phyloP scores from a whole-genome alignment of 2,888 invertebrate species.

The Gibbula magus region DNA sequence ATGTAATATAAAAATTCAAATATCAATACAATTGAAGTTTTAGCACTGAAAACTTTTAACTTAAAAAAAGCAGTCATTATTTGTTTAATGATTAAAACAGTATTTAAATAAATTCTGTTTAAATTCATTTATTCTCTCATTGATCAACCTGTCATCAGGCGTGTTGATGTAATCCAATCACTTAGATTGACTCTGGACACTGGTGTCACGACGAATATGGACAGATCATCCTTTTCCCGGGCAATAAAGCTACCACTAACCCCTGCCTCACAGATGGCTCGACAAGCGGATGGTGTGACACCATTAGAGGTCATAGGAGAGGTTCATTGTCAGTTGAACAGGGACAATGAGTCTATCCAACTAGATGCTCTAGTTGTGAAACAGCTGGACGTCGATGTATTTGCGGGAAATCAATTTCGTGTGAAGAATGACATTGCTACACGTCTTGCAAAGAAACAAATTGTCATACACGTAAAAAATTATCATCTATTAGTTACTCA shows the following conservation, averaged over 20 bases:
- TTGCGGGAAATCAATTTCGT: background rate
- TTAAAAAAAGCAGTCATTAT: too few relatives aligned
- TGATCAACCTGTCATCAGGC: too few relatives aligned
- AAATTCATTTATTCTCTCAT: too few relatives aligned
- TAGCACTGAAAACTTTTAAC: too few relatives aligned
- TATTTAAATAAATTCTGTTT: too few relatives aligned
- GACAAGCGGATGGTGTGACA: slow-evolving; percentile 43
- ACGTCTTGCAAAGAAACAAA: background rate
- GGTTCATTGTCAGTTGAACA: background rate
- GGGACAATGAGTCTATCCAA: background rate
- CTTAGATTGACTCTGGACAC: too few relatives aligned
- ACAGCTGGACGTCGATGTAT: background rate
- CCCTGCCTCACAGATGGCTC: slow-evolving; percentile 36
- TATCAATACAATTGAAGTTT: too few relatives aligned
- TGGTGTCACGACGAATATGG: slow-evolving; percentile 38
- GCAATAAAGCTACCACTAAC: slow-evolving; percentile 28
- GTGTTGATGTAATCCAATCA: too few relatives aligned
- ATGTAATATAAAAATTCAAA: too few relatives aligned
- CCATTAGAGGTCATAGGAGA: slow-evolving; percentile 40
- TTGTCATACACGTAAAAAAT: background rate
- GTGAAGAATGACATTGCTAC: background rate
- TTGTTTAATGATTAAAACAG: too few relatives aligned
- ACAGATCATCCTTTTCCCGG: slow-evolving; percentile 25
- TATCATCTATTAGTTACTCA: too few relatives aligned
- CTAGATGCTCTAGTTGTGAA: background rate